Percentiles rank a stretch among this genome's conserved stretches.
Conservation (phyloP, 2,797 vertebrate species). For the Channallabes apus region DNA sequence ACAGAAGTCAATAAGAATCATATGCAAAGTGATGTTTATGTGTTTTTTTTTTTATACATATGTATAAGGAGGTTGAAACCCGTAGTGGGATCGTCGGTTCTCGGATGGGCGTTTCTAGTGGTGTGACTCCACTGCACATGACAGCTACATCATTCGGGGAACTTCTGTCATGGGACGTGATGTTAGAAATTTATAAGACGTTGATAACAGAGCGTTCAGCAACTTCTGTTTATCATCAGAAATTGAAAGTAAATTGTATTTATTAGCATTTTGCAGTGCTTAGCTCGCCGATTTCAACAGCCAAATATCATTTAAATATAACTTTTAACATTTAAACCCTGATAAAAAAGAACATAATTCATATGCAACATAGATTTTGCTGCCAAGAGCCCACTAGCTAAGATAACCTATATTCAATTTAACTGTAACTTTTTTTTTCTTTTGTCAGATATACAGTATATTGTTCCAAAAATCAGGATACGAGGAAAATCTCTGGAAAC, state of each 20-base stretch:
- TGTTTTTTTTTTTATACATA: not conserved
- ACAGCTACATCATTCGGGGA: constrained; percentile 34
- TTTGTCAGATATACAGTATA: not conserved
- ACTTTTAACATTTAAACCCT: not conserved
- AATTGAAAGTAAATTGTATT: not conserved
- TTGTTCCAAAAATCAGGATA: not conserved
- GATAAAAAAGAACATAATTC: not conserved
- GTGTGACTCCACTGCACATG: constrained; percentile 52
- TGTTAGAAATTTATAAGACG: not conserved
- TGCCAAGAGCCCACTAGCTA: not conserved
- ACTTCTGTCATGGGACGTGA: constrained; percentile 47
- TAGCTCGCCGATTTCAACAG: not conserved
- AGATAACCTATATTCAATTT: not conserved
- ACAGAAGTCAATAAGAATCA: constrained; percentile 44
- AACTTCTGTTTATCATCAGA: not conserved
- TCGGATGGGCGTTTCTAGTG: constrained; percentile 8
- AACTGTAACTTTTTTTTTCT: not conserved
- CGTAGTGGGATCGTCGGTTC: constrained; percentile 22
- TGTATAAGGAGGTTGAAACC: not conserved
- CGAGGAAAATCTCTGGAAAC: not conserved
- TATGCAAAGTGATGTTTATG: constrained; percentile 25
- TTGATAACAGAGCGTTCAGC: not conserved
- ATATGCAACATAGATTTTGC: not conserved
- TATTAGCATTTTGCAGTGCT: not conserved
- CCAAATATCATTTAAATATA: not conserved